Base-by-base conservation (phyloP, 1,140 invertebrate species). In the Leptinotarsa defecta region DNA sequence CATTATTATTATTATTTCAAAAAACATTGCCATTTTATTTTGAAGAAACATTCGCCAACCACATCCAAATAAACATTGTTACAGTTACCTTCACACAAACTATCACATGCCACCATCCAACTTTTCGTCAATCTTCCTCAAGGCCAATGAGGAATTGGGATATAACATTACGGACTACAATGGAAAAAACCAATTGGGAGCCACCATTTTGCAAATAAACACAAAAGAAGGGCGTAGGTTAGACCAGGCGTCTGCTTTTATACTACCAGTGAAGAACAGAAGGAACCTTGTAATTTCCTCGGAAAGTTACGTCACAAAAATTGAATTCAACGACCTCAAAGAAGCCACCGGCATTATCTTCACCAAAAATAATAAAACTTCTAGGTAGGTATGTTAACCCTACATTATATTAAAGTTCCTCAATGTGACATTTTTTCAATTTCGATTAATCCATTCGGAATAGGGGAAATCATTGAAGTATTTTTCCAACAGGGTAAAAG, bases 331-430 rank as follows among this genome's bases (percentile, higher is more conserved):
- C 52, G 71, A 78, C 2, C 88, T 86, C 11, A 91, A 90, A 34
- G 84, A 87, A 17, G 92, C 91, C 13, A 81, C 88, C 27, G 90
- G 89, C 13, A 87, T 94, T 3, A 86, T 91, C 77, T 90, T 88
- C 48, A 77, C 68, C 17, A 83, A 82, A 86, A 34, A 81, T 80
- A 67, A 19, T 57, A 57, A 17, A 15, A 57, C 52, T 57, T 57
- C n/a, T 19, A 74, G 79, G 52, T 57, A 57, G 52, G 17, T 5
- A 19, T 57, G n/a, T 57, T 57, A 15, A 57, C 52, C 8, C 34
- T 43, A 43, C 34, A 43, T 43, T 43, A 43, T 43, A 43, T 43
- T 2, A 43, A 43, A 43, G 34, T 43, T 43, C 34, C 34, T 43
- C 8, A 43, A 43, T 11, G 34, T 43, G 0, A 11, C 8, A 43